Evolutionary conservation across 1,140 invertebrate genomes (phyloP), one percentile per base, ranked within the genome.

Genomic region (Tetragnatha versicolor): DNA sequence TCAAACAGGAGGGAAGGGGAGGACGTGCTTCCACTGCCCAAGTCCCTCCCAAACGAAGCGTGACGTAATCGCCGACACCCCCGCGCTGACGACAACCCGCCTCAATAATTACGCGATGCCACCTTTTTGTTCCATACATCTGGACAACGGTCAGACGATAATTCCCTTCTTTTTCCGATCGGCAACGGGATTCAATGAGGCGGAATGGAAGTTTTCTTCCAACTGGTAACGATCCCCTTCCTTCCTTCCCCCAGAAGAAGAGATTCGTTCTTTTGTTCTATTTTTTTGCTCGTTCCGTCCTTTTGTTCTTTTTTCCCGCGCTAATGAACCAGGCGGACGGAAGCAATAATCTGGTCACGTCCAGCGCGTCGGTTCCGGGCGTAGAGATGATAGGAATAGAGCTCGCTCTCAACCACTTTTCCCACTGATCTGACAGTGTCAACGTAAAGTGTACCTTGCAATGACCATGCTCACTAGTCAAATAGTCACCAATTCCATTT

Each of bases 171-270:
- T 25, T 60, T n/a, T 29, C 33, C 25, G 27, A 31, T 29, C 55
- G 25, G 25, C 29, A 60, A 33, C 29, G 17, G 29, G 22, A 60
- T 60, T 60, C 55, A 60, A 60, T 60, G 55, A 60, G 55, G 25
- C 55, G 22, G 4, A 22, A 60, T 60, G 55, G 33, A 60, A 60
- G 55, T 60, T 60, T 60, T 60, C 25, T 60, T 60, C 55, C n/a
- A 9, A 7, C 55, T 31, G 12, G 53, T 58, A 60, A 60, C 55
- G 55, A 60, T 60, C 55, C 33, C 14, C 25, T 27, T 27, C 25
- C 25, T 31, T 60, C 3, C n/a, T 10, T 20, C 25, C 49, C 7
- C 1, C 7, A n/a, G n/a, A n/a, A n/a, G n/a, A n/a, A n/a, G n/a
- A n/a, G n/a, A n/a, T n/a, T n/a, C n/a, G n/a, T n/a, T 22, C 42